Evolutionary conservation across 1,140 invertebrate species (phyloP), one percentile per base, ranked within the genome.

Genomic region (Drosophila tani): DNA sequence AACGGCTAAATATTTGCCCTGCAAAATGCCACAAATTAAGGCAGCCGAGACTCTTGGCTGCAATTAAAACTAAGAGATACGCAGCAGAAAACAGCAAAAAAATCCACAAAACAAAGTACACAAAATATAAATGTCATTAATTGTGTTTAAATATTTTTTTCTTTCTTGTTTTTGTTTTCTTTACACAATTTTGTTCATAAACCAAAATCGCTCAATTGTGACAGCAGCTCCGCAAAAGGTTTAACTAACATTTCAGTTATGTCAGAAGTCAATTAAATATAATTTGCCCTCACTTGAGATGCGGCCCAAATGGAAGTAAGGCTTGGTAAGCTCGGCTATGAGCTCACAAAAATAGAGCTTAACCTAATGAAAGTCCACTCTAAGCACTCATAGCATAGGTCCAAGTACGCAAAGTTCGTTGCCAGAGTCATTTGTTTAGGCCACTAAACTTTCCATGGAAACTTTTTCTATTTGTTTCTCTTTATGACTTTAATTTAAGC

Each of bases 161-260:
- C 51, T 55, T 55, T 15, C 11, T 50, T 64, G 55, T 55, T 75
- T 21, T 41, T 49, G 24, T 76, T 41, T 35, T 40, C 27, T 77
- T 78, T 79, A 53, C 59, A 75, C 65, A 81, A 75, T 76, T 80
- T 55, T 77, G 46, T 60, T 69, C 71, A 78, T 83, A 77, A 80
- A 56, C 65, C 38, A 59, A 88, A 87, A 80, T 87, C 84, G 85
- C 84, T 87, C 81, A 78, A 88, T 83, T 88, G 80, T 88, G 73
- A 75, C 79, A 84, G 60, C 46, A 41, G 58, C 46, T 43, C 19
- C 49, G 6, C 40, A 41, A 58, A 70, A 45, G 17, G 32, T 66
- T 58, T 46, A 73, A 57, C 40, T 70, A 70, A 79, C 57, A 78
- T 68, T 78, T 78, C 51, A 64, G 76, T 79, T 79, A 79, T 79